Evolutionary conservation across 2,888 invertebrate genomes (phyloP), one percentile per base, ranked within the genome.

Genomic region (Archips xylosteana): DNA sequence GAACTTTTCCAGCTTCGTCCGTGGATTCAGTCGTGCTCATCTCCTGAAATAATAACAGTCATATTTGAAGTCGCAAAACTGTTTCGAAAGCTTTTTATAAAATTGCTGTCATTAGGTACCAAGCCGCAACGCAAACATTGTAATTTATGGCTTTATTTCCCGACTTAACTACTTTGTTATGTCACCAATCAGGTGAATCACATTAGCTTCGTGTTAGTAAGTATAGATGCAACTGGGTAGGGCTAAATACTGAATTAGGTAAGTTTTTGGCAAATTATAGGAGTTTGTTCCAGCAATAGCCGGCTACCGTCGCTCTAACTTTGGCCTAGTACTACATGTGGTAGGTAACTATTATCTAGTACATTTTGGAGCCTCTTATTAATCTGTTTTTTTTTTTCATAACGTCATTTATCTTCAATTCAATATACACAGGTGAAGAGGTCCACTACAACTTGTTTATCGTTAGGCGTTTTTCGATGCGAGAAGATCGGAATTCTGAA

Each of bases 1-100:
- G 78, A 80, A 96, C 95, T 95, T 98, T 98, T 78, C 97, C 96
- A 85, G 97, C 95, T 88, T 97, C 97, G 88, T 97, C 97, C 77
- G 96, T 96, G 82, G 96, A 96, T 88, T 97, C 97, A 79, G 96
- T 96, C 68, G 92, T 91, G 85, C 97, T 97, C 89, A 96, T 96
- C 87, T 97, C 97, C 97, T 98, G 89, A 65, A 90, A 89, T 67
- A 39, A 10, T 3, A 2, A 42, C 2, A 63, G 23, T 45, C 15
- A 8, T 8, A 8, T 42, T 59, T 23, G 68, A 59, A 54, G 2
- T 59, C 23, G 36, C 34, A 51, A 15, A 5, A 34, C 15, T 49
- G 10, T 34, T 13, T 34, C 3, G 13, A 36, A 60, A n/a, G n/a
- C 13, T 49, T 36, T 36, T 36, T n/a, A 36, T 60, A n/a, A 60